phyloP scores from a whole-genome alignment of 1,140 invertebrate genomes.

The Propsilocerus akamusi region DNA sequence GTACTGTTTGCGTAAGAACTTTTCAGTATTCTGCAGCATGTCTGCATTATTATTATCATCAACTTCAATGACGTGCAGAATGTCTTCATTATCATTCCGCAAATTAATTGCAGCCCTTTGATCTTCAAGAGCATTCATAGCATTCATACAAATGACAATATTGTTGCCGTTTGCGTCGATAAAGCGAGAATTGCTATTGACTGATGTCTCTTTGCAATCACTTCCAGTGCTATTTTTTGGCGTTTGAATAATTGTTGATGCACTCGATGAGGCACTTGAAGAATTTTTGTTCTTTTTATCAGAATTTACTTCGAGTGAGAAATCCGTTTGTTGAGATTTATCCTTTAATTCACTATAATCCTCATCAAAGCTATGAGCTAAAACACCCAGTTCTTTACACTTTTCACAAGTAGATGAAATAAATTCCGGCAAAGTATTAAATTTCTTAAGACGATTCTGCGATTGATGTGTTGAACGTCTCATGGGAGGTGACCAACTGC shows the following conservation, averaged over 20 bases:
- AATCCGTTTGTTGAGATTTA: constrained; percentile 1
- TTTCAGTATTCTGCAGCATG: neutral
- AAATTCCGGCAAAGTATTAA: neutral
- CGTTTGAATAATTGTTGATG: neutral
- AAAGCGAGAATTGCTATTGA: neutral
- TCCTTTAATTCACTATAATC: neutral
- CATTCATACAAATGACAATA: neutral
- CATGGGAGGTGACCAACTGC: constrained; percentile 4
- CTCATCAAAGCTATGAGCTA: neutral
- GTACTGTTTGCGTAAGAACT: neutral
- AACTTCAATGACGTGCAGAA: neutral
- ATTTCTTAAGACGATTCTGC: neutral
- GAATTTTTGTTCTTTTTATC: neutral
- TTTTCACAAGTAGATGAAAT: neutral
- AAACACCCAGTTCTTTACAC: neutral
- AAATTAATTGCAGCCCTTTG: neutral
- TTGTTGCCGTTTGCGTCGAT: neutral
- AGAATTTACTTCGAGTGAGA: neutral
- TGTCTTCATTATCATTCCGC: neutral
- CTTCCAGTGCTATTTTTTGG: neutral
- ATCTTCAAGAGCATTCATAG: neutral
- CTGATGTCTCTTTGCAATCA: neutral
- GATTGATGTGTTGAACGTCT: neutral
- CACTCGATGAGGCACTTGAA: neutral
- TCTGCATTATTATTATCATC: neutral